Conservation (phyloP, 2,797 vertebrate genomes). For the Chelon labrosus region DNA sequence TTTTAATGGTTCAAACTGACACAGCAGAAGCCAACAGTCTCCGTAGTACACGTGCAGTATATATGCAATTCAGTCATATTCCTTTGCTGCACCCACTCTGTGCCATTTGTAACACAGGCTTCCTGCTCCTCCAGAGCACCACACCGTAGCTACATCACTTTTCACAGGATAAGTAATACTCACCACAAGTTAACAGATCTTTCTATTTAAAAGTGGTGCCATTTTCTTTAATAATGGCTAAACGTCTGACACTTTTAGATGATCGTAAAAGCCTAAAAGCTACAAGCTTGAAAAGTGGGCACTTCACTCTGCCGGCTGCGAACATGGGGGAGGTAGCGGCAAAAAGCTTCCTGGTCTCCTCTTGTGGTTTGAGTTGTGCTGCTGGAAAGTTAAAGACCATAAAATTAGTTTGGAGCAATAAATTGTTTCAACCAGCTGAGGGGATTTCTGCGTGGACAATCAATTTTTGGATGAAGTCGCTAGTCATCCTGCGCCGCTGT, state of each 20-base stretch:
- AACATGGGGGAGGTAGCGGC: neutral
- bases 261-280: too few species aligned
- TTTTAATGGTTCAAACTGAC: too few species aligned
- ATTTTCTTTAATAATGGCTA: neutral
- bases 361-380: slow-evolving; percentile 16
- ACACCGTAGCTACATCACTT: too few species aligned
- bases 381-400: slow-evolving; percentile 48
- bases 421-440: slow-evolving; percentile 45
- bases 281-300: neutral
- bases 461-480: slow-evolving; percentile 62
- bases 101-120: too few species aligned
- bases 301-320: neutral
- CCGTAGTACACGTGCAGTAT: too few species aligned
- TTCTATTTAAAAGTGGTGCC: neutral
- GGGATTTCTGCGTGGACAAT: slow-evolving; percentile 46
- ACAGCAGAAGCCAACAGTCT: too few species aligned
- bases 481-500: slow-evolving; percentile 48
- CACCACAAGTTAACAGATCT: neutral
- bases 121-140: neutral
- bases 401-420: slow-evolving; percentile 55
- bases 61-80: too few species aligned
- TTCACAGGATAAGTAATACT: neutral
- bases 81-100: too few species aligned
- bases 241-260: neutral
- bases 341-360: neutral